Conservation (phyloP, 2,888 invertebrate genomes). For the Diarsia rubi region DNA sequence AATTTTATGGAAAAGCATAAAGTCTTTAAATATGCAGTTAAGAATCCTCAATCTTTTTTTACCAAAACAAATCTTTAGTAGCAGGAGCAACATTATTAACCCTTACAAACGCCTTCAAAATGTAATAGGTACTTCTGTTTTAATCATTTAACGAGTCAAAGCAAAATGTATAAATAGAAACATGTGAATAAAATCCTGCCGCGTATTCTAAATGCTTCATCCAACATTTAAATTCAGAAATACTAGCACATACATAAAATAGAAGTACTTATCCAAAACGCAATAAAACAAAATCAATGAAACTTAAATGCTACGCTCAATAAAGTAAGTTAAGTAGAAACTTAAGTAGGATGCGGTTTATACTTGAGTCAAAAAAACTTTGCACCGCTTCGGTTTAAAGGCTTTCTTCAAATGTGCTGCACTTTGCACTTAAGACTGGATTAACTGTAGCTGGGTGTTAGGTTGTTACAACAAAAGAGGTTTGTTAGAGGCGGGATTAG, state of each 20-base stretch:
- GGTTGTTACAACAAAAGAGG: constrained; percentile 20
- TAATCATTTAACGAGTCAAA: neutral
- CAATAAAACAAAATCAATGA: constrained; percentile 36
- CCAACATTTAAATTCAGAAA: neutral
- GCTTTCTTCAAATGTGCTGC: constrained; percentile 48
- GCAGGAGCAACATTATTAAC: neutral
- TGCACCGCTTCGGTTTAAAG: constrained; percentile 42
- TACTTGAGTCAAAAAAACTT: constrained; percentile 39
- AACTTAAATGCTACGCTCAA: constrained; percentile 35
- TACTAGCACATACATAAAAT: neutral
- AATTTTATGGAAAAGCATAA: neutral
- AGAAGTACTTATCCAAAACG: neutral
- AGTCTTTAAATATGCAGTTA: neutral
- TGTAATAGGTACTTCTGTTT: neutral
- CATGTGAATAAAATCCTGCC: neutral
- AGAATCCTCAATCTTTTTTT: neutral
- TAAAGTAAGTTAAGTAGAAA: constrained; percentile 44
- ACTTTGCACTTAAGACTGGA: constrained; percentile 25
- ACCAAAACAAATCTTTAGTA: neutral
- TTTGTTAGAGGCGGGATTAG: constrained; percentile 15
- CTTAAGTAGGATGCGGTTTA: constrained; percentile 48
- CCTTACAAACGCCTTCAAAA: neutral
- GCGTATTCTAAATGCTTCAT: no score
- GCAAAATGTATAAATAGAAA: neutral
- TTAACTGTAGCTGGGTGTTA: constrained; percentile 30